A percentile compares a stretch with the other conserved stretches of the same genome.
Evolutionary conservation across 92 coral and sea anemone species (phyloP).

Genomic region (Paramuricea clavata): DNA sequence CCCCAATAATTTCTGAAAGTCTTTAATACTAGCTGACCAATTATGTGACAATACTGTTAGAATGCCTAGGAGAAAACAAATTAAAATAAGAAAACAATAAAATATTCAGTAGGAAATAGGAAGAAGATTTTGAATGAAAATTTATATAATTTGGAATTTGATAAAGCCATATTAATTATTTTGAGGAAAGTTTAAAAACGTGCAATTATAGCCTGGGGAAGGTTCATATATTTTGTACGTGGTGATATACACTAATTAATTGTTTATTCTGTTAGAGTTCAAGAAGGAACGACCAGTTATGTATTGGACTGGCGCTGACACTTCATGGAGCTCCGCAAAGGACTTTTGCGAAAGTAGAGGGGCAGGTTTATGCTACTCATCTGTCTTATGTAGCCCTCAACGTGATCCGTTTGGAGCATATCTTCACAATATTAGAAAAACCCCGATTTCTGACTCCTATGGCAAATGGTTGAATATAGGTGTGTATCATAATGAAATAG

Average conservation of each 20-base stretch:
- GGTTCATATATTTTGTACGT: no score
- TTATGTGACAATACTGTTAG: no score
- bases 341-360: slow-evolving; percentile 6
- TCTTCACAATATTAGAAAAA: neutral
- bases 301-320: neutral
- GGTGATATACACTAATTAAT: neutral
- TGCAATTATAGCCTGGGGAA: no score
- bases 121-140: no score
- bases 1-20: no score
- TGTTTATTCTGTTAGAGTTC: neutral
- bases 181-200: no score
- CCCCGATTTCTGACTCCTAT: neutral
- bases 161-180: no score
- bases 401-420: neutral
- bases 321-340: neutral
- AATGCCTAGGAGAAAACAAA: no score
- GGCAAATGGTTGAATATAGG: neutral
- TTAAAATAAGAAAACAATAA: no score
- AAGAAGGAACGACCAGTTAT: neutral
- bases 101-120: no score
- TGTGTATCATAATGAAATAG: neutral
- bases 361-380: neutral
- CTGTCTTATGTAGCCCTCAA: neutral
- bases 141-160: no score
- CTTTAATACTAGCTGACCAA: no score